A percentile compares a stretch with the other conserved stretches of the same genome.
These are phyloP conservation scores for Gymnogyps californianus DNA, from an alignment of 2,113 vertebrate species.

Conservation along the genomic window DNA sequence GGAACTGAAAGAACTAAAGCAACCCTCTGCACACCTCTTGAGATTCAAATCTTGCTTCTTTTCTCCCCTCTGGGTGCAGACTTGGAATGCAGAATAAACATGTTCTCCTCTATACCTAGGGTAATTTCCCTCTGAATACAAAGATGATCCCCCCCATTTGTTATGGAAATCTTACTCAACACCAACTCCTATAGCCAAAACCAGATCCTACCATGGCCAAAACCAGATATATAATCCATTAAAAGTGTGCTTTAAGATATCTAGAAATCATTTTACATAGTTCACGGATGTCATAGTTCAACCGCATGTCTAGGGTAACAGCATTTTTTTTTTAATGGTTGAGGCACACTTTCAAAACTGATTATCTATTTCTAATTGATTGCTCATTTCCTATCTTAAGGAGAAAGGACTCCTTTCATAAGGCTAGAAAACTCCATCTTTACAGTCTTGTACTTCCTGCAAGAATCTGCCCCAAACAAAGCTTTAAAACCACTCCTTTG, in stretches of 20 bases:
- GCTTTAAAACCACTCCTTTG: neutral
- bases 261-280: neutral
- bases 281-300: neutral
- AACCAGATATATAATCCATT: neutral
- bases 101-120: rapidly evolving
- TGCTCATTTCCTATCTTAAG: neutral
- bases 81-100: neutral
- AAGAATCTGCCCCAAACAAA: neutral
- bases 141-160: neutral
- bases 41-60: neutral
- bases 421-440: neutral
- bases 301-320: rapidly evolving
- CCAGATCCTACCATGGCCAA: neutral
- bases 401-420: neutral
- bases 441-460: neutral
- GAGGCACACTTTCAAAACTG: neutral
- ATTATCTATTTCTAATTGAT: neutral
- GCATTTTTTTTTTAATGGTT: neutral
- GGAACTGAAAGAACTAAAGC: neutral
- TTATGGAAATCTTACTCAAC: neutral
- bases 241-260: neutral
- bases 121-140: neutral
- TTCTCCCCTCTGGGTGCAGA: neutral
- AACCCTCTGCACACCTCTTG: neutral
- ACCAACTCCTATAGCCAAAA: neutral